Percentiles rank a stretch among this genome's conserved stretches.
Conservation (phyloP, 1,140 invertebrate genomes). For the Globodera rostochiensis region DNA sequence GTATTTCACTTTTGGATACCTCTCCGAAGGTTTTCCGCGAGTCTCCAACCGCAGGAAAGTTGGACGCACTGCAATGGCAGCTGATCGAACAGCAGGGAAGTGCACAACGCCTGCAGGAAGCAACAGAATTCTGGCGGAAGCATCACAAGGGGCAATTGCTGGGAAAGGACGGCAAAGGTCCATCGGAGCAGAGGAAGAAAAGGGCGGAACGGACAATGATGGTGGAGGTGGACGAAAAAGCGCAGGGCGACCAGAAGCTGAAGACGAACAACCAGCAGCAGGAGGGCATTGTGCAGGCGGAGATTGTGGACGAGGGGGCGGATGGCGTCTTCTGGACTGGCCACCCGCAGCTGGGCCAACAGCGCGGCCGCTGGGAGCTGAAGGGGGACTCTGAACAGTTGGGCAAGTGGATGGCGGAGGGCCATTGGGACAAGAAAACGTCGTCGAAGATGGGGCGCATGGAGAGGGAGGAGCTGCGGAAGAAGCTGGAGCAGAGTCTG, state of each 20-base stretch:
- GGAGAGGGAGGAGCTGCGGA: neutral
- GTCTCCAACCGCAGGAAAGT: constrained; percentile 17
- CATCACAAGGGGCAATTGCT: constrained; percentile 1
- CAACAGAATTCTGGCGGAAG: constrained; percentile 22
- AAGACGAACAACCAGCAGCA: neutral
- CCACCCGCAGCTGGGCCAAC: constrained; percentile 5
- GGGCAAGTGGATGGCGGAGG: constrained; percentile 5
- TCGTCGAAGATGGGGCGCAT: neutral
- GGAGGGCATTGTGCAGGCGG: neutral
- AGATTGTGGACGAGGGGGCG: neutral
- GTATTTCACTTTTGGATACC: constrained; percentile 10
- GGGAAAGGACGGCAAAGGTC: neutral
- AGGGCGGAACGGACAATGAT: neutral
- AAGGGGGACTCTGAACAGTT: neutral
- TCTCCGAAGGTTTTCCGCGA: constrained; percentile 23
- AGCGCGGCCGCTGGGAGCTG: neutral
- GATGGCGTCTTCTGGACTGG: neutral
- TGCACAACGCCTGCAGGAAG: constrained; percentile 11
- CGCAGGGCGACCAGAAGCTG: neutral
- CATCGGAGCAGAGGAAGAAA: constrained; percentile 14
- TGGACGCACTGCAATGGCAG: constrained; percentile 10
- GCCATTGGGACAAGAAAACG: neutral
- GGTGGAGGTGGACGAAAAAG: neutral
- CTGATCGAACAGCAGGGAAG: constrained; percentile 31
- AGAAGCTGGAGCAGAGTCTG: constrained; percentile 2